These are phyloP conservation scores for Abrostola tripartita DNA, from an alignment of 2,888 invertebrate species.

Conservation along the genomic window DNA sequence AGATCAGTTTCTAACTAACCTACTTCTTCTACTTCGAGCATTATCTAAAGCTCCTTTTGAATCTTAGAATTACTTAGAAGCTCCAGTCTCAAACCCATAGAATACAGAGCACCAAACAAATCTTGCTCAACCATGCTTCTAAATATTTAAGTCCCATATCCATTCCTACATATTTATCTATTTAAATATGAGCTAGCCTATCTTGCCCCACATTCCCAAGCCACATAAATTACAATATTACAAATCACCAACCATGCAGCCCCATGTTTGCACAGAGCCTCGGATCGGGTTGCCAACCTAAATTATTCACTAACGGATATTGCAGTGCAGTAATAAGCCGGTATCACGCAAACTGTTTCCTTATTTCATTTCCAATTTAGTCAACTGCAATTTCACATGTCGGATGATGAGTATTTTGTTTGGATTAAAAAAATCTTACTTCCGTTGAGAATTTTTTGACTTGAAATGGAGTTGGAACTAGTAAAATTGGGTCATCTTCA, in stretches of 20 bases:
- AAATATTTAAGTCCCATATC: too few relatives aligned
- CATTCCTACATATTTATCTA: too few relatives aligned
- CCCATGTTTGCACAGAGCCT: slow-evolving; percentile 30
- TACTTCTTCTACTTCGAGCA: too few relatives aligned
- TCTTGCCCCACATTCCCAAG: slow-evolving; percentile 3
- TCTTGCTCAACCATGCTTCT: too few relatives aligned
- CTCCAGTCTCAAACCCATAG: too few relatives aligned
- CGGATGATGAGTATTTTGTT: slow-evolving; percentile 10
- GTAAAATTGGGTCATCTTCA: too few relatives aligned
- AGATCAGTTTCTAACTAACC: too few relatives aligned
- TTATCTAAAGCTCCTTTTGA: too few relatives aligned
- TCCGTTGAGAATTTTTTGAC: too few relatives aligned
- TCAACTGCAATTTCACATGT: slow-evolving; percentile 23
- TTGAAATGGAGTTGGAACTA: background rate
- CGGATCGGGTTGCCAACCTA: slow-evolving; percentile 36
- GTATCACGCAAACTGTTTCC: slow-evolving; percentile 59
- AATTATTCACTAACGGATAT: slow-evolving; percentile 62
- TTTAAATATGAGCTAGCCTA: background rate
- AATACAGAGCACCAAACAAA: too few relatives aligned
- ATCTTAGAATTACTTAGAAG: too few relatives aligned
- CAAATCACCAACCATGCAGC: slow-evolving; percentile 20
- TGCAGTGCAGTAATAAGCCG: slow-evolving; percentile 60
- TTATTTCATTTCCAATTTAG: slow-evolving; percentile 56
- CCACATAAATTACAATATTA: slow-evolving; percentile 41
- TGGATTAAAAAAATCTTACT: background rate